A percentile compares a stretch with the other conserved stretches of the same genome.
Conservation (phyloP, 2,113 vertebrate genomes). For the Zapornia atra region DNA sequence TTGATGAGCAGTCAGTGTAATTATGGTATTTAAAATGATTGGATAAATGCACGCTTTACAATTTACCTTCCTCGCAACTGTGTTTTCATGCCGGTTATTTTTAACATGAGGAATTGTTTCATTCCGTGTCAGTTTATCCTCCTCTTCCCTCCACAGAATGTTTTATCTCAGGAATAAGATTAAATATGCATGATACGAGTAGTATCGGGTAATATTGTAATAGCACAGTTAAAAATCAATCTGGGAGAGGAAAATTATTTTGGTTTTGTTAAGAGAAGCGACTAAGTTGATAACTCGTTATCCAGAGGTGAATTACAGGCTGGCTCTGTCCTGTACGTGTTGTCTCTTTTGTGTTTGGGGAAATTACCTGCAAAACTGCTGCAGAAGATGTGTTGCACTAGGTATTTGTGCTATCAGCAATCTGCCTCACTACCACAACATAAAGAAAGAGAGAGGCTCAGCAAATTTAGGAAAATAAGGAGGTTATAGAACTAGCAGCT, state of each 20-base stretch:
- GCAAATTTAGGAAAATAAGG: conserved; percentile 34
- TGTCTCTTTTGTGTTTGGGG: conserved; percentile 50
- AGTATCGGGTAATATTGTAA: conserved; percentile 48
- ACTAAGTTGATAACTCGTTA: conserved; percentile 59
- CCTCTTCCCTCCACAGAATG: conserved; percentile 64
- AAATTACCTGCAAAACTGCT: conserved; percentile 61
- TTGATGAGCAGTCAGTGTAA: conserved; percentile 79
- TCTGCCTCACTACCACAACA: conserved; percentile 35
- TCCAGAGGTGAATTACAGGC: conserved; percentile 42
- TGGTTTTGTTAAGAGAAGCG: conserved; percentile 54
- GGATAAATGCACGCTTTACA: conserved; percentile 79
- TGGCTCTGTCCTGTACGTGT: background rate
- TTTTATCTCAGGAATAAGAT: conserved; percentile 72
- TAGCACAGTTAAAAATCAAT: conserved; percentile 62
- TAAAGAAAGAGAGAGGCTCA: conserved; percentile 48
- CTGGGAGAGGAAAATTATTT: conserved; percentile 57
- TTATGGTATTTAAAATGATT: conserved; percentile 82
- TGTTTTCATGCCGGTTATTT: conserved; percentile 74
- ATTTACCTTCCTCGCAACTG: conserved; percentile 76
- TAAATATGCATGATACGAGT: conserved; percentile 70
- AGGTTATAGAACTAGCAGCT: background rate
- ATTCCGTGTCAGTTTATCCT: conserved; percentile 69
- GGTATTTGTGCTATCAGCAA: conserved; percentile 44
- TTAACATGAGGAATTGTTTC: conserved; percentile 74
- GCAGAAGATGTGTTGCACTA: background rate